Evolutionary conservation across 2,113 vertebrate species (phyloP).

Genomic region (Atherinomorus stipes): DNA sequence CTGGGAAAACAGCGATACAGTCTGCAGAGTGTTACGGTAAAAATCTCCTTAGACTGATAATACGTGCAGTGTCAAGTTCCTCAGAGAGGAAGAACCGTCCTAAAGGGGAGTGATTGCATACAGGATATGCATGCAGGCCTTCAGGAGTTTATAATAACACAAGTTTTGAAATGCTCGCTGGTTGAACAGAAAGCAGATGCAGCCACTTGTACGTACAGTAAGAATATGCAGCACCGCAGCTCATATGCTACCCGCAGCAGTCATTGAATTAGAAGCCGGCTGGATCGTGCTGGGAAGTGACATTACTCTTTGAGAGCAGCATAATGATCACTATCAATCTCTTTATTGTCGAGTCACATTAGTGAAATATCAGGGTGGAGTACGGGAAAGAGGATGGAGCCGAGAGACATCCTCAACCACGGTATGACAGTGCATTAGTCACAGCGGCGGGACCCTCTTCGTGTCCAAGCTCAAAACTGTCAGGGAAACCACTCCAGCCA

Average conservation of each 20-base stretch:
- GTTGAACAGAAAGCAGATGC: slow-evolving; percentile 37
- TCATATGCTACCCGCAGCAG: slow-evolving; percentile 78
- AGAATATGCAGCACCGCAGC: slow-evolving; percentile 41
- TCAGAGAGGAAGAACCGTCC: slow-evolving; percentile 23
- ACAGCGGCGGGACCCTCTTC: slow-evolving; percentile 60
- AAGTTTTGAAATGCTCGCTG: slow-evolving; percentile 41
- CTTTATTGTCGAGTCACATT: slow-evolving; percentile 82
- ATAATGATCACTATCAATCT: slow-evolving; percentile 87
- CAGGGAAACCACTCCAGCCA: slow-evolving; percentile 65
- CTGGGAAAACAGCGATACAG: slow-evolving; percentile 81
- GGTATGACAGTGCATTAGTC: slow-evolving; percentile 74
- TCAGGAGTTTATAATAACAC: slow-evolving; percentile 46
- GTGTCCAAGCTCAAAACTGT: slow-evolving; percentile 69
- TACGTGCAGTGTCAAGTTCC: slow-evolving; percentile 40
- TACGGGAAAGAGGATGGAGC: slow-evolving; percentile 64
- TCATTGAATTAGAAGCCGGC: slow-evolving; percentile 83
- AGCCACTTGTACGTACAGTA: slow-evolving; percentile 36
- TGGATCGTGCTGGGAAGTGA: slow-evolving; percentile 81
- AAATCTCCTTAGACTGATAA: slow-evolving; percentile 73
- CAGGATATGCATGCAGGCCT: slow-evolving; percentile 29
- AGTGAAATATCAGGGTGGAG: slow-evolving; percentile 84
- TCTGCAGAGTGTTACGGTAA: slow-evolving; percentile 78
- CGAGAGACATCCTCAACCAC: slow-evolving; percentile 69
- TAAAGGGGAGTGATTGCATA: not conserved
- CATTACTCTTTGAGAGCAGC: slow-evolving; percentile 86